phyloP scores from a whole-genome alignment of 92 coral and sea anemone species.

The Anthopleura xanthogrammica region DNA sequence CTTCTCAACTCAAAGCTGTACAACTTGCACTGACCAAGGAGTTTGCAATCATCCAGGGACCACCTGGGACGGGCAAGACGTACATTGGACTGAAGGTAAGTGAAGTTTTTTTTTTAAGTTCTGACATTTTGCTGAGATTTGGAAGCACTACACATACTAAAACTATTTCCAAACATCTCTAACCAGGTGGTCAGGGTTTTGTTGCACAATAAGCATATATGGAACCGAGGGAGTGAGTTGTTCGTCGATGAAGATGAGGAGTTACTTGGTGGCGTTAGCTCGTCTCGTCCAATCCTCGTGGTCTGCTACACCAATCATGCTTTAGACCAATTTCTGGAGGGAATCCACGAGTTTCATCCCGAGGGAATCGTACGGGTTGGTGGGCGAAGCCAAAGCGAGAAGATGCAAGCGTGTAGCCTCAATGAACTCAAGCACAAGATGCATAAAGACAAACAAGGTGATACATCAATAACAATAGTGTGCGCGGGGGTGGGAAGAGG shows the following conservation, averaged over 20 bases:
- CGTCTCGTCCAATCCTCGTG: constrained; percentile 76
- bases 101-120: no score
- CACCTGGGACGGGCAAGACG: no score
- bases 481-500: no score
- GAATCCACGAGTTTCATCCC: constrained; percentile 80
- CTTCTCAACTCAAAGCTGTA: no score
- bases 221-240: constrained; percentile 66
- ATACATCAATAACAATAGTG: not conserved
- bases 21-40: no score
- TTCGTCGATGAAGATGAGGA: constrained; percentile 7
- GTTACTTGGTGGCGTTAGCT: not conserved
- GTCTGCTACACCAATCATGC: constrained; percentile 98
- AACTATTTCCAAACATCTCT: not conserved
- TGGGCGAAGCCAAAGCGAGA: constrained; percentile 86
- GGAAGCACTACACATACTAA: no score
- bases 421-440: constrained; percentile 58
- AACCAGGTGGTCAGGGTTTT: constrained; percentile 82
- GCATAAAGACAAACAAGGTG: constrained; percentile 48
- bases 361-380: constrained; percentile 87
- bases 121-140: no score
- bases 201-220: constrained; percentile 76
- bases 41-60: no score
- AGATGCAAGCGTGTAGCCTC: constrained; percentile 61
- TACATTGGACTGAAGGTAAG: no score
- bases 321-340: constrained; percentile 91